These are phyloP conservation scores for Stomorhina lunata DNA, from an alignment of 2,888 invertebrate species.

Conservation along the genomic window DNA sequence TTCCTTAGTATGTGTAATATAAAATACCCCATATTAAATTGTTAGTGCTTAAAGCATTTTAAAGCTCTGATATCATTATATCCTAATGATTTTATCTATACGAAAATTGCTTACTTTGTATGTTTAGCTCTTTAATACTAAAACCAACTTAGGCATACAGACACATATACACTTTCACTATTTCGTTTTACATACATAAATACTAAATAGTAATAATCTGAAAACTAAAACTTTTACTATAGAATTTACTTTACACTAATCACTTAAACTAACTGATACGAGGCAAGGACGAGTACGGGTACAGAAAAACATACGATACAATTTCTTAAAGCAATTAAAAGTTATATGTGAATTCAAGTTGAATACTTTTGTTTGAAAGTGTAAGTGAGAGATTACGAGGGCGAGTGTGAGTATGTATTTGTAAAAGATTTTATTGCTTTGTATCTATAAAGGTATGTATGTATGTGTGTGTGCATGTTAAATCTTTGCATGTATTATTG, in stretches of 20 bases:
- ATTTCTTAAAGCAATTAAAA: constrained; percentile 63
- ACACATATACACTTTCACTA: constrained; percentile 1
- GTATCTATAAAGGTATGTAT: not conserved
- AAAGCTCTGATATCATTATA: constrained; percentile 8
- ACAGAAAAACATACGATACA: constrained; percentile 10
- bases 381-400: not conserved
- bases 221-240: constrained; percentile 1
- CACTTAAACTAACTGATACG: constrained; percentile 44
- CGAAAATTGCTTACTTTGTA: constrained; percentile 4
- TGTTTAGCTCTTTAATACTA: constrained; percentile 5
- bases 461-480: not conserved
- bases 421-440: not conserved
- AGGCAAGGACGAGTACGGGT: too few species aligned
- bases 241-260: constrained; percentile 50
- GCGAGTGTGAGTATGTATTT: not conserved
- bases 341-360: constrained; percentile 46
- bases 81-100: constrained; percentile 16
- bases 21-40: not conserved
- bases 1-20: too few species aligned
- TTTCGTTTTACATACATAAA: not conserved
- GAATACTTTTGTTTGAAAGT: constrained; percentile 9
- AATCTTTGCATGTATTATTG: not conserved
- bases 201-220: not conserved
- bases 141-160: not conserved
- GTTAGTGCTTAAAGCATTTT: not conserved